Evolutionary conservation across 2,888 invertebrate species (phyloP), one percentile per base, ranked within the genome.

Genomic region (Andrena dorsata): DNA sequence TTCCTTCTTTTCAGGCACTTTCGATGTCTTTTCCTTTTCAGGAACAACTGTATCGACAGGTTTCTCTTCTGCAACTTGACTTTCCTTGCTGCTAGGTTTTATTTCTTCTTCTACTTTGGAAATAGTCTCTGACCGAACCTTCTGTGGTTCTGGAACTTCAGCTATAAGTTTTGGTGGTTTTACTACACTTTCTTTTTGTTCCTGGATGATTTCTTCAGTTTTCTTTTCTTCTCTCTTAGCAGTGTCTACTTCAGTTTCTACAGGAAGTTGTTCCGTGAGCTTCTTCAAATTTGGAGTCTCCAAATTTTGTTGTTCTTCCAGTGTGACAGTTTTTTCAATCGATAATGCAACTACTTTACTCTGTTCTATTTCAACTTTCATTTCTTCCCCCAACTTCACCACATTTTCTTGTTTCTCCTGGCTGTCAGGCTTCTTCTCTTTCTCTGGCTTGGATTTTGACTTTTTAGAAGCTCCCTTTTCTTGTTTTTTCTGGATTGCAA

Each of bases 1-100:
- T 20, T 69, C 78, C 23, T 63, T 35, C 7, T 47, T 75, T 26
- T 75, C 75, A n/a, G 32, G 2, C 8, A 60, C 61, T 32, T 53
- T 47, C 2, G 41, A 28, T 13, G 10, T 20, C 13, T 78, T 63
- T 20, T 63, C 53, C 13, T 79, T 63, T 6, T 49, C 66, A 53
- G 61, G 7, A 65, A 23, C 7, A 30, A 23, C 6, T 8, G 73
- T 56, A 2, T 64, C 63, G 0, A 47, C 23, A 49, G n/a, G 30
- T 2, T 56, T 72, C 8, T 65, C 28, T 28, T 28, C 2, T 26
- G 41, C 8, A 16, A n/a, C 49, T 41, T 41, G 10, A 0, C 2
- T 26, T 16, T 16, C 41, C 41, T 41, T 41, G 41, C 4, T 16
- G 41, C 16, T 41, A 13, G 41, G 4, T 16, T 41, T 41, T 41